Percentiles rank a stretch among this genome's conserved stretches.
These are phyloP conservation scores for Merluccius polli DNA, from an alignment of 2,797 vertebrate genomes.

Conservation along the genomic window DNA sequence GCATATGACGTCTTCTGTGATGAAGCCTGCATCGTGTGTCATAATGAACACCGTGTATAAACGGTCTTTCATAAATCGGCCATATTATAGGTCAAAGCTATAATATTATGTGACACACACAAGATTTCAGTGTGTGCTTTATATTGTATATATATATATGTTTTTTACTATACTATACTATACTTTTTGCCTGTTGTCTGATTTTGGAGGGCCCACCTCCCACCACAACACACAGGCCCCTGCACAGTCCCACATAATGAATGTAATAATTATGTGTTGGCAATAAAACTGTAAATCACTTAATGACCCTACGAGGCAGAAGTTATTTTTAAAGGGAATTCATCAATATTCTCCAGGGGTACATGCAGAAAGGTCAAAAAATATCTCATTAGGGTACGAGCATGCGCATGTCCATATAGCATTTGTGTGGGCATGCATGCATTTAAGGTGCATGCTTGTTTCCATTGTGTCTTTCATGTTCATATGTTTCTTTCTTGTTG, in stretches of 20 bases:
- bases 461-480: constrained; percentile 20
- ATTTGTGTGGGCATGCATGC: constrained; percentile 34
- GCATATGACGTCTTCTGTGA: too few relatives aligned
- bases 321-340: constrained; percentile 77
- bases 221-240: constrained; percentile 40
- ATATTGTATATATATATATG: too few relatives aligned
- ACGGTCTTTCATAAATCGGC: too few relatives aligned
- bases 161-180: too few relatives aligned
- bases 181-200: background rate
- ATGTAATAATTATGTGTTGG: constrained; percentile 70
- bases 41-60: too few relatives aligned
- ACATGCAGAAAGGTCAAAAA: constrained; percentile 70
- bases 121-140: too few relatives aligned
- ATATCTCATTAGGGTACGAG: constrained; percentile 68
- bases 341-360: constrained; percentile 77
- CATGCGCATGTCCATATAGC: constrained; percentile 41
- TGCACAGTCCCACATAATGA: constrained; percentile 64
- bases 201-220: constrained; percentile 48
- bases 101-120: too few relatives aligned
- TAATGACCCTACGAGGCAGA: constrained; percentile 71
- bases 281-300: constrained; percentile 78
- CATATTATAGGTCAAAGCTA: too few relatives aligned
- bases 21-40: too few relatives aligned
- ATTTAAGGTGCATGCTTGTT: constrained; percentile 31
- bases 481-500: constrained; percentile 16